Percentiles rank a stretch among this genome's conserved stretches.
These are phyloP conservation scores for Calidris pugnax DNA, from an alignment of 2,113 vertebrate genomes.

Conservation along the genomic window DNA sequence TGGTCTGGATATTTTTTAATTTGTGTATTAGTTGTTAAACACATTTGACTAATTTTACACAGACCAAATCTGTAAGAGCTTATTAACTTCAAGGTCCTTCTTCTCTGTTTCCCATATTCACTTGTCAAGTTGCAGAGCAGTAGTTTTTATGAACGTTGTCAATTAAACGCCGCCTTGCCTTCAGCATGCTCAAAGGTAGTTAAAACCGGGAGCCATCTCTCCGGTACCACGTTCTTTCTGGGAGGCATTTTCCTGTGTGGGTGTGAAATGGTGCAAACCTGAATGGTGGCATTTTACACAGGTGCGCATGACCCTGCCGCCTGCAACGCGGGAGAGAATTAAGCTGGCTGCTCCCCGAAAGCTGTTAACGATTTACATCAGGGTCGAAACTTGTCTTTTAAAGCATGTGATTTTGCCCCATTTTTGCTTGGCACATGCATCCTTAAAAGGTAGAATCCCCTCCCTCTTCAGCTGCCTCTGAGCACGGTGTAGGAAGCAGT, in stretches of 20 bases:
- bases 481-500: background rate
- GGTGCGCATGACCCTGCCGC: background rate
- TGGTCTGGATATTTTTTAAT: background rate
- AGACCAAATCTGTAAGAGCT: background rate
- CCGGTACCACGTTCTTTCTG: background rate
- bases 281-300: conserved; percentile 56
- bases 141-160: background rate
- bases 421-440: background rate
- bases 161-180: background rate
- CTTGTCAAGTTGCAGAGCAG: background rate
- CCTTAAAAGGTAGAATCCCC: background rate
- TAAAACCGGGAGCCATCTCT: fast-evolving
- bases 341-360: background rate
- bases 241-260: conserved; percentile 36
- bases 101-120: background rate
- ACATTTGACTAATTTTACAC: background rate
- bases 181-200: background rate
- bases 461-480: background rate
- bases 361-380: background rate
- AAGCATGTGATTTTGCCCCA: background rate
- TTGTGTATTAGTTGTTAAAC: background rate
- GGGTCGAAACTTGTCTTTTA: background rate
- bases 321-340: background rate
- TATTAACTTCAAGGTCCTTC: background rate
- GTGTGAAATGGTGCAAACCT: conserved; percentile 64